A percentile compares a stretch with the other conserved stretches of the same genome.
These are phyloP conservation scores for Dyspetes luteomarginatus DNA, from an alignment of 2,888 invertebrate genomes.

Conservation along the genomic window DNA sequence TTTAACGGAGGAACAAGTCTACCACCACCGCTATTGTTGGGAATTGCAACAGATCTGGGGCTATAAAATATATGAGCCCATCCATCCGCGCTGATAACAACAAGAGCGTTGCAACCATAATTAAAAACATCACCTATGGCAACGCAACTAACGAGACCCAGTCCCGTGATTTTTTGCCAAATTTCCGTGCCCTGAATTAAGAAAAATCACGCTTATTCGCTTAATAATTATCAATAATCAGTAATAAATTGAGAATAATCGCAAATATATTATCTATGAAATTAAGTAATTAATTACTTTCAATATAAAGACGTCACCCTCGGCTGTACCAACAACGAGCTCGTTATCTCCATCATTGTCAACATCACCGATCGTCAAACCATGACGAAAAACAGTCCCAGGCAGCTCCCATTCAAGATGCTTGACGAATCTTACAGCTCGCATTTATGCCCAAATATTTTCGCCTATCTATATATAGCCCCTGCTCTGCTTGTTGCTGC, in stretches of 20 bases:
- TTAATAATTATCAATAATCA: too few relatives aligned
- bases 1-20: constrained; percentile 10
- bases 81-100: constrained; percentile 89
- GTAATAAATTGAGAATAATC: too few relatives aligned
- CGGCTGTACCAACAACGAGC: constrained; percentile 88
- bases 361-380: constrained; percentile 88
- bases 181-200: constrained; percentile 85
- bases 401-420: constrained; percentile 87
- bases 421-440: constrained; percentile 89
- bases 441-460: too few relatives aligned
- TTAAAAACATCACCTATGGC: constrained; percentile 89
- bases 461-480: too few relatives aligned
- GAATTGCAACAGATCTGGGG: constrained; percentile 80
- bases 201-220: too few relatives aligned
- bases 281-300: constrained; percentile 86
- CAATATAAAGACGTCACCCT: constrained; percentile 88
- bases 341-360: constrained; percentile 90
- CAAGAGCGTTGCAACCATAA: constrained; percentile 87
- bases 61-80: constrained; percentile 87
- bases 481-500: too few relatives aligned
- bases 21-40: constrained; percentile 66
- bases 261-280: too few relatives aligned
- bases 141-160: constrained; percentile 88
- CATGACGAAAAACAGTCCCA: constrained; percentile 88
- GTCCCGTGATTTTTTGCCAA: constrained; percentile 86